Conservation (phyloP, 2,113 vertebrate species). For the Bolborhynchus lineola region DNA sequence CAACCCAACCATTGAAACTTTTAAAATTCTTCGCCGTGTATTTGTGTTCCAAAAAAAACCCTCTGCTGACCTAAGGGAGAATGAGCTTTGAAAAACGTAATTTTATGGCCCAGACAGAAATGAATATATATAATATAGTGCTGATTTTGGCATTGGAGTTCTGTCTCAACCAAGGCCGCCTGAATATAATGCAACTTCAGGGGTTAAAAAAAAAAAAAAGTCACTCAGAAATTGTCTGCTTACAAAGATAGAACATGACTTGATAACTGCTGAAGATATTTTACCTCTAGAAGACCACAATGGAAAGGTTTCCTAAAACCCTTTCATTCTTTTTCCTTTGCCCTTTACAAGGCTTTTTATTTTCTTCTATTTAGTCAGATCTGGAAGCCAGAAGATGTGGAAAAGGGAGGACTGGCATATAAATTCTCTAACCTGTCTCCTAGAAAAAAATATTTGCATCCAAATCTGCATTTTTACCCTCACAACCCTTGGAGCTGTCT, state of each 20-base stretch:
- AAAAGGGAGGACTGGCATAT: background rate
- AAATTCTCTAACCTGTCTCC: background rate
- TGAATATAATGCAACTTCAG: background rate
- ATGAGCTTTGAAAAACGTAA: background rate
- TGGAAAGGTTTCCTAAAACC: background rate
- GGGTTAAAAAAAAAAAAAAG: background rate
- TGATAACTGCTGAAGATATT: constrained; percentile 8
- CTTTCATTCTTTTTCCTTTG: constrained; percentile 1
- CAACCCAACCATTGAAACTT: rapidly evolving
- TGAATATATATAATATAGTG: background rate
- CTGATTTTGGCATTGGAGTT: background rate
- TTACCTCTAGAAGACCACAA: background rate
- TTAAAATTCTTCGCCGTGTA: background rate
- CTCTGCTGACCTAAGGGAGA: background rate
- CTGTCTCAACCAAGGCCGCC: background rate
- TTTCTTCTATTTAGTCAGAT: background rate
- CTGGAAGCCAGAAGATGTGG: background rate
- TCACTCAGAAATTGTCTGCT: background rate
- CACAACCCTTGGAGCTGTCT: background rate
- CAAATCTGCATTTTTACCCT: background rate
- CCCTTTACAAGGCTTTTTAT: constrained; percentile 13
- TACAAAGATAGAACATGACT: background rate
- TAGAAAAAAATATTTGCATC: background rate
- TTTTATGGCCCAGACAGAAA: background rate
- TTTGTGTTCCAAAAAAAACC: background rate